Evolutionary conservation across 2,888 invertebrate species (phyloP).

Genomic region (Catocala fraxini): DNA sequence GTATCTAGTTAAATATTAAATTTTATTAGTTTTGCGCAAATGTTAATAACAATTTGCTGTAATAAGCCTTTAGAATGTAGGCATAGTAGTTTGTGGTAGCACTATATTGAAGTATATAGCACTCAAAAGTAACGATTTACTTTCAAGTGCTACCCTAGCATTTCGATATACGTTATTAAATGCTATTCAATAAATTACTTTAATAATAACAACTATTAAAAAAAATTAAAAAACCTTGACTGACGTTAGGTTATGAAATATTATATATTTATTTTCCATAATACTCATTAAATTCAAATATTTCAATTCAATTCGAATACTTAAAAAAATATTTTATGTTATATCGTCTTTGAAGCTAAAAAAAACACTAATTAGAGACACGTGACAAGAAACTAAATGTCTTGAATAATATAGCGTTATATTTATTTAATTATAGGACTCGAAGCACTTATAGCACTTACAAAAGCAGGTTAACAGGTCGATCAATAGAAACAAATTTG

Average conservation of each 20-base stretch:
- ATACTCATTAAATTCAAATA: too few relatives aligned
- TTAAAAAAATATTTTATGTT: too few relatives aligned
- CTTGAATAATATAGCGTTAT: constrained; percentile 27
- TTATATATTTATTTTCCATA: too few relatives aligned
- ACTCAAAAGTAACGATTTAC: constrained; percentile 3
- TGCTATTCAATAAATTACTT: too few relatives aligned
- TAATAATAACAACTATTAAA: too few relatives aligned
- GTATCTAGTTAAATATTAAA: constrained; percentile 36
- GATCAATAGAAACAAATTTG: constrained; percentile 45
- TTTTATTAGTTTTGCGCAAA: constrained; percentile 26
- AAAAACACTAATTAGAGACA: not conserved
- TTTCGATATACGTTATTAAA: too few relatives aligned
- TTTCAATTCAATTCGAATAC: too few relatives aligned
- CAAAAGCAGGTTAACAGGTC: constrained; percentile 58
- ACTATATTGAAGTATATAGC: not conserved
- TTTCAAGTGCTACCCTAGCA: not conserved
- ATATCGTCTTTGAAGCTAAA: not conserved
- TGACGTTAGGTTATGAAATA: too few relatives aligned
- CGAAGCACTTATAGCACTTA: constrained; percentile 24
- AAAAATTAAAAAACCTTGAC: too few relatives aligned
- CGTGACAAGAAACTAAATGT: constrained; percentile 23
- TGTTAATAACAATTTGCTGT: constrained; percentile 34
- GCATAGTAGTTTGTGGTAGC: constrained; percentile 14
- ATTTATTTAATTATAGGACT: constrained; percentile 47
- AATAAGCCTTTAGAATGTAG: constrained; percentile 24